Evolutionary conservation across 2,888 invertebrate genomes (phyloP).

Genomic region (Epistrophella euchroma): DNA sequence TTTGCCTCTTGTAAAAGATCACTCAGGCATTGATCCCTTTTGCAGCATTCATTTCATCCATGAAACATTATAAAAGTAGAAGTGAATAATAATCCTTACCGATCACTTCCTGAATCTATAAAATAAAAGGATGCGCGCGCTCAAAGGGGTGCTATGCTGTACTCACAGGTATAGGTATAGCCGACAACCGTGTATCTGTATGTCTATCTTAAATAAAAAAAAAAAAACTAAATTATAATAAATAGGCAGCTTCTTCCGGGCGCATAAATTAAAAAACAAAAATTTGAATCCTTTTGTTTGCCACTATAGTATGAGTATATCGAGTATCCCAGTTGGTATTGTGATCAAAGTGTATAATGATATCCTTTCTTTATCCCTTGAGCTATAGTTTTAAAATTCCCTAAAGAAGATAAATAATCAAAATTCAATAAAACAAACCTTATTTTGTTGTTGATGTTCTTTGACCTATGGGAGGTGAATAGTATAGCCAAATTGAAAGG

Average conservation of each 20-base stretch:
- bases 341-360: slow-evolving; percentile 60
- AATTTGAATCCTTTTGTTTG: slow-evolving; percentile 68
- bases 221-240: slow-evolving; percentile 69
- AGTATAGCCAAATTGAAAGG: slow-evolving; percentile 16
- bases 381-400: slow-evolving; percentile 22
- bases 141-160: slow-evolving; percentile 43
- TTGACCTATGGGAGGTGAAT: slow-evolving; percentile 19
- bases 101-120: slow-evolving; percentile 47
- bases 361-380: slow-evolving; percentile 67
- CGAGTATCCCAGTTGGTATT: slow-evolving; percentile 60
- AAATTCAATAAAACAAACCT: slow-evolving; percentile 43
- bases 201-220: background rate
- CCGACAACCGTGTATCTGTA: slow-evolving; percentile 2
- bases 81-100: slow-evolving; percentile 58
- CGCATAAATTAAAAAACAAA: slow-evolving; percentile 67
- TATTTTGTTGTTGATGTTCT: background rate
- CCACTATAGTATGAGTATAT: background rate
- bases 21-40: slow-evolving; percentile 62
- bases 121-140: slow-evolving; percentile 63
- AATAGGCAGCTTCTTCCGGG: slow-evolving; percentile 70
- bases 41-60: slow-evolving; percentile 20
- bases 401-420: slow-evolving; percentile 54
- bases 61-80: slow-evolving; percentile 42
- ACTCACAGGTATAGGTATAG: slow-evolving; percentile 33
- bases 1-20: slow-evolving; percentile 63